These are phyloP conservation scores for Kradibia gibbosae DNA, from an alignment of 1,140 invertebrate genomes.

Conservation along the genomic window DNA sequence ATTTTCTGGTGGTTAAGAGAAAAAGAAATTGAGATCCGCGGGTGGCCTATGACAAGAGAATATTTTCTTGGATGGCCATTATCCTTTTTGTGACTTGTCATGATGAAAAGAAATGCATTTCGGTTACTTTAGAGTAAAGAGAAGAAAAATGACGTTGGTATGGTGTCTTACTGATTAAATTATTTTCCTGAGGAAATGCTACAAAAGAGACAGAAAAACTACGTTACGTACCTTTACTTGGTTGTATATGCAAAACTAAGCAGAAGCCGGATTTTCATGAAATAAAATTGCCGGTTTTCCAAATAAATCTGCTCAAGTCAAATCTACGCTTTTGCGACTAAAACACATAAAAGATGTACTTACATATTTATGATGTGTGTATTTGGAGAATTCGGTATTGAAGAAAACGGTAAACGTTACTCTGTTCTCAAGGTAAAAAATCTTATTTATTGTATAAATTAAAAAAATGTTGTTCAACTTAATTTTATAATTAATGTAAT, in stretches of 20 bases:
- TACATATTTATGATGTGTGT: neutral
- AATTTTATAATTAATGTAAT: too few relatives aligned
- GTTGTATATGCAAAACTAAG: neutral
- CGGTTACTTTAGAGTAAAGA: slow-evolving; percentile 17
- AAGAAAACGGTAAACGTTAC: neutral
- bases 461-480: too few relatives aligned
- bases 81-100: neutral
- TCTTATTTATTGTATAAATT: too few relatives aligned
- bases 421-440: neutral
- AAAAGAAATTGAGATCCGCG: neutral
- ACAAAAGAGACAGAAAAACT: neutral
- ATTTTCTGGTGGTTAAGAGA: neutral
- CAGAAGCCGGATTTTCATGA: neutral
- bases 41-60: slow-evolving; percentile 30
- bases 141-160: neutral
- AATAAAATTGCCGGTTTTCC: slow-evolving; percentile 28
- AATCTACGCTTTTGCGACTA: neutral
- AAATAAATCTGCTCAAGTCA: slow-evolving; percentile 31
- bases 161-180: slow-evolving; percentile 33
- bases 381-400: neutral
- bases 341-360: neutral
- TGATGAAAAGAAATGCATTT: slow-evolving; percentile 33
- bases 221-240: neutral
- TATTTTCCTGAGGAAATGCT: neutral
- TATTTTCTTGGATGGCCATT: slow-evolving; percentile 31